phyloP scores from a whole-genome alignment of 2,888 invertebrate genomes.

The Drosophila ochracea region DNA sequence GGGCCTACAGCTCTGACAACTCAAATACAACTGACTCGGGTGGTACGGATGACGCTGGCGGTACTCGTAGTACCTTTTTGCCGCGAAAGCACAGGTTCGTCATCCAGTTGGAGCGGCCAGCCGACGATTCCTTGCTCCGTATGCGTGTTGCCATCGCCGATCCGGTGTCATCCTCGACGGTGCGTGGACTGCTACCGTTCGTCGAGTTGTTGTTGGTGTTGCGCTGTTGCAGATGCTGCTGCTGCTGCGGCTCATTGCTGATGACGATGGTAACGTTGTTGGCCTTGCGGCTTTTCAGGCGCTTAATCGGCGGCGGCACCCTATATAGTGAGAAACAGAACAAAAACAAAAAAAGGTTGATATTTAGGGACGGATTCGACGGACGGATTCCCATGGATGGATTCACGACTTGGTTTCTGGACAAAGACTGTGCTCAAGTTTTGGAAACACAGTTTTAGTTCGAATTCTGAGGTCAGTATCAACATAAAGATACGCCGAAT shows the following conservation, averaged over 20 bases:
- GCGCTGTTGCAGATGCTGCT: slow-evolving; percentile 43
- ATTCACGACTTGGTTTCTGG: background rate
- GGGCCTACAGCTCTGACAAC: slow-evolving; percentile 85
- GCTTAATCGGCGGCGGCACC: slow-evolving; percentile 73
- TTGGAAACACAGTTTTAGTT: background rate
- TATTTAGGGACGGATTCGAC: background rate
- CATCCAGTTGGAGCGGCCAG: slow-evolving; percentile 79
- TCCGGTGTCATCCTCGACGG: slow-evolving; percentile 22
- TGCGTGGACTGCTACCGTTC: background rate
- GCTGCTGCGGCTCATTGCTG: slow-evolving; percentile 58
- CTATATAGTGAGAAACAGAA: slow-evolving; percentile 27
- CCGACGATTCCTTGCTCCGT: slow-evolving; percentile 52
- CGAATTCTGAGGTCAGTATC: background rate
- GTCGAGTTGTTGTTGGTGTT: slow-evolving; percentile 51
- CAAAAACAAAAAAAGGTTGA: background rate
- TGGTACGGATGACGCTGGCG: slow-evolving; percentile 84
- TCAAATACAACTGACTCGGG: slow-evolving; percentile 86
- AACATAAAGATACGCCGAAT: background rate
- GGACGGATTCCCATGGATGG: background rate
- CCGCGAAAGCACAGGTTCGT: slow-evolving; percentile 83
- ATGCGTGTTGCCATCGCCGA: slow-evolving; percentile 49
- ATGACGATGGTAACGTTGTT: slow-evolving; percentile 69
- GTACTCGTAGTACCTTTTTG: slow-evolving; percentile 85
- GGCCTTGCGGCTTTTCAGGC: slow-evolving; percentile 62
- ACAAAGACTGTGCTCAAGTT: background rate